Evolutionary conservation across 2,888 invertebrate species (phyloP), one percentile per base, ranked within the genome.

Genomic region (Agrotis puta): DNA sequence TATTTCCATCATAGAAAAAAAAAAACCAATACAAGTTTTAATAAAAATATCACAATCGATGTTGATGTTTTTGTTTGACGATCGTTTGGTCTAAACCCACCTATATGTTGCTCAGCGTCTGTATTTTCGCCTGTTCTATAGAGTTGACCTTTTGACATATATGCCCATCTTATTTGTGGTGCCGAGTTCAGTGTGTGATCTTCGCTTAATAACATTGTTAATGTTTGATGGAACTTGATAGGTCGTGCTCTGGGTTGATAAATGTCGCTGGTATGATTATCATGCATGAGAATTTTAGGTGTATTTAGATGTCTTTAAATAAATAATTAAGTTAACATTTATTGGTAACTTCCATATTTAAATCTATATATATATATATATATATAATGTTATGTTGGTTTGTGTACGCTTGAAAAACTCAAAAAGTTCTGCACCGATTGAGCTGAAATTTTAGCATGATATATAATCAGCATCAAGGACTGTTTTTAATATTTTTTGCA

Each of bases 171-270:
- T 16, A 13, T 18, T 18, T 9, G 33, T 53, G 62, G 3, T 20
- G 47, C 47, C 54, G 13, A 48, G 45, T 69, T 63, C 20, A 62
- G 53, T 45, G 67, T 53, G 54, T 64, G 67, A 69, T 69, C 65
- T 74, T 53, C 16, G 48, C 48, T 62, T 68, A 64, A 62, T 76
- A 81, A 77, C 57, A 75, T 75, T 75, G 69, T 75, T 75, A 76
- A 80, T 80, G 56, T 62, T 75, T 68, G 69, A 75, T 80, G 24
- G 65, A 64, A 80, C 48, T 80, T 68, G 27, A 75, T 50, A 53
- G 56, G 13, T 57, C 33, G 54, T 33, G 20, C 22, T 64, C 18
- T 20, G 47, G 4, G 53, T 56, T 53, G 18, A n/a, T 4, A 53
- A 62, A 14, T 65, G 24, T 54, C 39, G 9, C 14, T 16, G n/a